These are phyloP conservation scores for Metellina segmentata DNA, from an alignment of 2,888 invertebrate species.

Conservation along the genomic window DNA sequence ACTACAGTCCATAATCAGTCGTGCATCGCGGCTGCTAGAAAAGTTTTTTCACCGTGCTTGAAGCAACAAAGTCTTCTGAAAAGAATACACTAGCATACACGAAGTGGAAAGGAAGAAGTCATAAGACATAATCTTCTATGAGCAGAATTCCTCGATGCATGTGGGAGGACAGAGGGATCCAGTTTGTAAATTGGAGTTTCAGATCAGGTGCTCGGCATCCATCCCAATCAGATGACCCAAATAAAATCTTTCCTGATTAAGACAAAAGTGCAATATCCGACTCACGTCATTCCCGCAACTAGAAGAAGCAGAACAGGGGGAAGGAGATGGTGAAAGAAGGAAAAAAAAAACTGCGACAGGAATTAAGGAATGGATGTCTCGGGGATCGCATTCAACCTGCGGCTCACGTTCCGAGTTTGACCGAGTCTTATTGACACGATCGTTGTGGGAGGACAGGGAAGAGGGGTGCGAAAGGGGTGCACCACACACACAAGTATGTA, in stretches of 20 bases:
- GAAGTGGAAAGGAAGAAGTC: neutral
- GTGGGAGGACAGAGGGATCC: neutral
- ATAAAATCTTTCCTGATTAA: slow-evolving; percentile 75
- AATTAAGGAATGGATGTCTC: slow-evolving; percentile 62
- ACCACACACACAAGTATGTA: slow-evolving; percentile 44
- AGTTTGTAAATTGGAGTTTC: slow-evolving; percentile 63
- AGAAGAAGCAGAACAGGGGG: slow-evolving; percentile 15
- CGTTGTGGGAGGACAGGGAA: neutral
- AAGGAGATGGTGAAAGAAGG: slow-evolving; percentile 12
- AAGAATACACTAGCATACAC: no score
- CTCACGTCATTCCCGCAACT: slow-evolving; percentile 61
- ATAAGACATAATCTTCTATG: neutral
- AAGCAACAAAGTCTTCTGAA: no score
- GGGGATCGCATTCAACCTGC: slow-evolving; percentile 41
- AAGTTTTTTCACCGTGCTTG: no score
- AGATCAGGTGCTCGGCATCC: slow-evolving; percentile 68
- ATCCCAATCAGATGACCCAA: slow-evolving; percentile 74
- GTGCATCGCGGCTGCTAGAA: no score
- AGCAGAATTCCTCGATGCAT: neutral
- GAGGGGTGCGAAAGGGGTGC: neutral
- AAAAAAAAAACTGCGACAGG: slow-evolving; percentile 37
- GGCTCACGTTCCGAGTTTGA: slow-evolving; percentile 65
- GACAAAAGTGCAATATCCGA: slow-evolving; percentile 75
- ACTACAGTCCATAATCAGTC: no score
- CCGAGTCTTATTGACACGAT: slow-evolving; percentile 74